Evolutionary conservation across 2,888 invertebrate species (phyloP).

Genomic region (Cephus rjabovi): DNA sequence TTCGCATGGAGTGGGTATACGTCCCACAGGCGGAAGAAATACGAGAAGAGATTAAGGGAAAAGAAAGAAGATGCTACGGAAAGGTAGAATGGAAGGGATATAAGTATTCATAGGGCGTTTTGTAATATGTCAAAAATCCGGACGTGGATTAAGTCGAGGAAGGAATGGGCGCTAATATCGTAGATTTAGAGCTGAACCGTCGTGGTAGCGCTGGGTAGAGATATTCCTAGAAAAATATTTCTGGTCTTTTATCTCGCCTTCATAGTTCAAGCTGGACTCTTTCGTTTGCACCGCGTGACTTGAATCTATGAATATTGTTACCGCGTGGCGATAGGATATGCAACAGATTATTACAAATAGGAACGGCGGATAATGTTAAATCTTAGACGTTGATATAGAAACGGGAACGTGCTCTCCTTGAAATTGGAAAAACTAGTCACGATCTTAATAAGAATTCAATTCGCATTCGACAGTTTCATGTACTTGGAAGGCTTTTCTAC

Average conservation of each 20-base stretch:
- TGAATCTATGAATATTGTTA: constrained; percentile 14
- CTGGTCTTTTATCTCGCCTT: constrained; percentile 5
- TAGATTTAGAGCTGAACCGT: constrained; percentile 5
- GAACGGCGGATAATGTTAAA: neutral
- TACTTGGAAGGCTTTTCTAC: neutral
- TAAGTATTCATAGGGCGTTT: constrained; percentile 49
- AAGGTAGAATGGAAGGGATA: neutral
- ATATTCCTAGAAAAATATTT: constrained; percentile 18
- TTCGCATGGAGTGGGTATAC: constrained; percentile 23
- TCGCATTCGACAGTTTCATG: neutral
- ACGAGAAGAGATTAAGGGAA: constrained; percentile 25
- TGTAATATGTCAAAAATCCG: constrained; percentile 48
- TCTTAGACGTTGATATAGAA: neutral
- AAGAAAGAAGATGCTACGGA: constrained; percentile 17
- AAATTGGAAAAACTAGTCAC: neutral
- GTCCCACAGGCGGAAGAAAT: constrained; percentile 21
- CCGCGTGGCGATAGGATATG: neutral
- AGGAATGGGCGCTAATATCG: constrained; percentile 29
- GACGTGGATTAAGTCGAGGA: constrained; percentile 42
- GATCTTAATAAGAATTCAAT: neutral
- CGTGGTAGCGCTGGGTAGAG: constrained; percentile 12
- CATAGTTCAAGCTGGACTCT: constrained; percentile 18
- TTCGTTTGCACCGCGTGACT: constrained; percentile 15
- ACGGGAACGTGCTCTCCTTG: neutral
- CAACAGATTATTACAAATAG: neutral